Percentiles rank a stretch among this genome's conserved stretches.
Evolutionary conservation across 2,888 invertebrate genomes (phyloP).

Genomic region (Bugulina stolonifera): DNA sequence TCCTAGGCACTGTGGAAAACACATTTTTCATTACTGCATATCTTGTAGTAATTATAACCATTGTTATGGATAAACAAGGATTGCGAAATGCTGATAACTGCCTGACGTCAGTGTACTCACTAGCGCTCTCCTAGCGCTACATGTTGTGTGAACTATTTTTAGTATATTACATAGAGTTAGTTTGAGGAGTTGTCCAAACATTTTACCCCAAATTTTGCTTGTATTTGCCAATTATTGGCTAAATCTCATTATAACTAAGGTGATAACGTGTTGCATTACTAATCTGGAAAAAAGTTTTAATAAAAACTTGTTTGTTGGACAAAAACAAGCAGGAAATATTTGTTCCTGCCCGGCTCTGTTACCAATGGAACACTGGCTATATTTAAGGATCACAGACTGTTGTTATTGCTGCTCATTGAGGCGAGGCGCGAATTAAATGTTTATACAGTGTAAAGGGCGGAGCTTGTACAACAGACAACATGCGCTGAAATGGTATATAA

Average conservation of each 20-base stretch:
- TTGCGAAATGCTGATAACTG: neutral
- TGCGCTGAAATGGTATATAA: neutral
- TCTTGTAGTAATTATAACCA: neutral
- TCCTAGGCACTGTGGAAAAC: neutral
- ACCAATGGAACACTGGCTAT: no score
- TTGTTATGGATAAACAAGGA: neutral
- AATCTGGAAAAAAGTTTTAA: no score
- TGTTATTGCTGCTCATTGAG: neutral
- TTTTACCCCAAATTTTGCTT: no score
- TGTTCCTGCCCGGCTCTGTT: no score
- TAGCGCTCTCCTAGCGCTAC: no score
- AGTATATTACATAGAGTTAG: neutral
- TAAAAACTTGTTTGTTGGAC: no score
- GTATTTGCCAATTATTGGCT: no score
- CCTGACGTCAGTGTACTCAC: neutral
- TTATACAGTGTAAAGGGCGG: neutral
- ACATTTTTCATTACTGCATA: neutral
- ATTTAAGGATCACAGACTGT: no score
- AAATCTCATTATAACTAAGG: no score
- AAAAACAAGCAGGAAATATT: no score
- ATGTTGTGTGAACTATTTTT: neutral
- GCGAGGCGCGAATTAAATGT: conserved; percentile 3
- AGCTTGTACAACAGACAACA: neutral
- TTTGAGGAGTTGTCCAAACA: no score
- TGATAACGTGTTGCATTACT: no score